phyloP scores from a whole-genome alignment of 2,113 vertebrate genomes.

The Sporophila hypoxantha region DNA sequence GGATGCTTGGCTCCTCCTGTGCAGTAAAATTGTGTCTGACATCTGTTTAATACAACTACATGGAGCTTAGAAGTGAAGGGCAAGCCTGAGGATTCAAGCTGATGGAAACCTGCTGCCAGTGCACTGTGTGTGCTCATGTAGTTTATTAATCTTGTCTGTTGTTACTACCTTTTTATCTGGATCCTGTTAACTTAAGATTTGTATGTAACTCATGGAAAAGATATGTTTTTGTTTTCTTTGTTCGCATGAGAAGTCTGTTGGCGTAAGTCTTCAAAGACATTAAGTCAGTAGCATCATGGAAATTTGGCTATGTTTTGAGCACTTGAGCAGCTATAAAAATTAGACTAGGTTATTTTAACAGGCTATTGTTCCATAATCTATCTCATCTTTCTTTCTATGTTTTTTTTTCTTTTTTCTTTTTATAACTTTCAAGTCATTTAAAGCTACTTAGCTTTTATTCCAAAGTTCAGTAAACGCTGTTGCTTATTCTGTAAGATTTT shows the following conservation, averaged over 20 bases:
- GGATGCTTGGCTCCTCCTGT: conserved; percentile 26
- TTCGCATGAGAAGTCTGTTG: conserved; percentile 70
- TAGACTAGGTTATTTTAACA: conserved; percentile 72
- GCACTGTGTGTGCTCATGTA: conserved; percentile 23
- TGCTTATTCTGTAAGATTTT: conserved; percentile 21
- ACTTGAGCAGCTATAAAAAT: conserved; percentile 66
- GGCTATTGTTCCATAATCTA: conserved; percentile 60
- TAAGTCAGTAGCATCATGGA: conserved; percentile 88
- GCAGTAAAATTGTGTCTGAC: conserved; percentile 54
- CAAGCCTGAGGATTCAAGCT: conserved; percentile 48
- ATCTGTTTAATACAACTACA: conserved; percentile 70
- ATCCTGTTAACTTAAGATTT: conserved; percentile 75
- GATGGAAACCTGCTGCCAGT: conserved; percentile 58
- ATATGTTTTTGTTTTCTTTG: conserved; percentile 67
- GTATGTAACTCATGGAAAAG: conserved; percentile 77
- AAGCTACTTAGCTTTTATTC: conserved; percentile 10
- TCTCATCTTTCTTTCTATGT: conserved; percentile 36
- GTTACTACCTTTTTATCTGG: conserved; percentile 76
- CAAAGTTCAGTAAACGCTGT: not conserved
- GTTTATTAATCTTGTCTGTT: conserved; percentile 78
- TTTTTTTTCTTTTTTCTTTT: conserved; percentile 42
- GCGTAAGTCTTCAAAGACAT: conserved; percentile 75
- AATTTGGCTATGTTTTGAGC: conserved; percentile 79
- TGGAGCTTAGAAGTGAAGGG: conserved; percentile 51
- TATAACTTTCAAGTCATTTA: conserved; percentile 46